Evolutionary conservation across 1,140 invertebrate genomes (phyloP), one percentile per base, ranked within the genome.

Genomic region (Zaprionus inermis): DNA sequence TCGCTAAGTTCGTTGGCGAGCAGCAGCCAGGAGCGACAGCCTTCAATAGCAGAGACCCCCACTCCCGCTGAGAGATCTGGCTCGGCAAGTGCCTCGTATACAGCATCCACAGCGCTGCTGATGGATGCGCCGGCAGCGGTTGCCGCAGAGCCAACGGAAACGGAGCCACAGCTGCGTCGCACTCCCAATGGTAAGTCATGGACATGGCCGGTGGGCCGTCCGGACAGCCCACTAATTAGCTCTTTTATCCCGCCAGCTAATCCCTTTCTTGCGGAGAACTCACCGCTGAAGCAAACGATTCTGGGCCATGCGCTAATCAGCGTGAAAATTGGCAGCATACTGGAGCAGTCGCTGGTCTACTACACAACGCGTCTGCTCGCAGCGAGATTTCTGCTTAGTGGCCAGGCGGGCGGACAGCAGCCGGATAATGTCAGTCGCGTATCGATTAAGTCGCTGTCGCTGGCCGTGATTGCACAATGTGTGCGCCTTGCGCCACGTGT

Each of bases 361-460:
- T 92, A 92, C 54, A 92, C 91, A 16, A 67, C 79, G 11, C 90
- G 92, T 20, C 63, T 92, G 32, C 79, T 92, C 5, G 70, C 90
- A 11, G 90, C 88, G 4, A 78, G 91, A 10, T 98, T 97, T 92
- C 91, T 98, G 14, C 92, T 98, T 12, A 93, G 93, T 30, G 96
- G 96, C 41, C 85, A 79, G 52, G 92, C 93, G 22, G 93, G 93
- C 3, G 92, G 92, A 24, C 90, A 95, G 59, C 94, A 96, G 38
- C 90, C 94, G 6, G 96, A 97, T 81, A 93, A 93, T 64, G 92
- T 92, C 32, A 95, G 96, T 16, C 93, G 97, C 16, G 96, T 98
- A 12, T 97, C 96, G 77, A 95, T 97, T 1, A 97, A 97, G 93
- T 95, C 95, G 16, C 92, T 97, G 22, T 96, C 96, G 7, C 88